Base-by-base conservation (phyloP, 2,888 invertebrate genomes). In the Drosophila atripex region DNA sequence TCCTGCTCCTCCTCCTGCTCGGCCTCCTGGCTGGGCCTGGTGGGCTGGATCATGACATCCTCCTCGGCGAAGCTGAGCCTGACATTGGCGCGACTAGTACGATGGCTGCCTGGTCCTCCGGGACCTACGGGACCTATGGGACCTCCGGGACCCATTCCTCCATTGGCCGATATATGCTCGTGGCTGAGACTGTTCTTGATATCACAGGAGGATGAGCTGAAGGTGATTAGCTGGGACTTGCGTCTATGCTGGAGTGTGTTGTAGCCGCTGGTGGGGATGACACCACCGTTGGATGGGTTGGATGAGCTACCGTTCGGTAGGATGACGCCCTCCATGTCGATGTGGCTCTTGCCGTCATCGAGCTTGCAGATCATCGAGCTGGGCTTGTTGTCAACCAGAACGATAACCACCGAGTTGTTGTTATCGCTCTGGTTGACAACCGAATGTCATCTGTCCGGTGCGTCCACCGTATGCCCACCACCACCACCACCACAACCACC, bases 331-430 rank as follows among this genome's bases (percentile, higher is more conserved):
- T 41, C 39, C 39, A 41, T 41, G 76, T 87, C 87, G 70, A 86
- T 78, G 54, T 78, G 75, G 59, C 82, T 83, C 72, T 83, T 77
- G 64, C 89, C 87, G 71, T 90, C 90, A n/a, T n/a, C n/a, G n/a
- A n/a, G n/a, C 66, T 90, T 90, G 78, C 91, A 91, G 76, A 90
- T 90, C 91, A 90, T 91, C 77, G 90, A 90, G 69, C 90, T 90
- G 59, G 90, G 91, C 65, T 91, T 91, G 71, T 91, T 90, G 80
- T 90, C 90, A 90, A 90, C 91, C 90, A 90, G 86, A 73, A 90
- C 91, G 80, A 90, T 90, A 90, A 90, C 91, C 71, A 90, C 91
- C 28, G 90, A 90, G 64, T 90, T 91, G 85, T 90, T 91, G 84
- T 91, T 90, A 85, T 90, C 90, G 80, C 72, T 79, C 89, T 90